A percentile compares a stretch with the other conserved stretches of the same genome.
These are phyloP conservation scores for Mus pahari DNA, from an alignment of 2,113 vertebrate genomes.

Conservation along the genomic window DNA sequence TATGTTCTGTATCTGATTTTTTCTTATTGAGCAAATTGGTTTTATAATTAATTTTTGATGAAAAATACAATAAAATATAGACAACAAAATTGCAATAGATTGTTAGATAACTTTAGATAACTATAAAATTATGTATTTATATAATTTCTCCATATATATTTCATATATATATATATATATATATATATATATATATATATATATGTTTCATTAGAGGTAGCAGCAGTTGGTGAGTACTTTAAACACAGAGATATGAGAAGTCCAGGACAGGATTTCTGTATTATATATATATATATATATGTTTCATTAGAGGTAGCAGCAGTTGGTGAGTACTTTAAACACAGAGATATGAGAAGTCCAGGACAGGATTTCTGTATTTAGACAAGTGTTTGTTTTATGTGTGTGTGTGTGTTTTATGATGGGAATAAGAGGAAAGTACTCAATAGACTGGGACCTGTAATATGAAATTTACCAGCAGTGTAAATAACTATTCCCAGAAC, in stretches of 20 bases:
- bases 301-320: conserved; percentile 56
- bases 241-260: conserved; percentile 76
- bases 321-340: conserved; percentile 72
- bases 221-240: conserved; percentile 66
- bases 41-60: conserved; percentile 44
- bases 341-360: conserved; percentile 72
- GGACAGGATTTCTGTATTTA: conserved; percentile 78
- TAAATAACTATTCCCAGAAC: conserved; percentile 91
- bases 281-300: conserved; percentile 26
- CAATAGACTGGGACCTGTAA: conserved; percentile 86
- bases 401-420: conserved; percentile 6
- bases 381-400: conserved; percentile 75
- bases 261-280: conserved; percentile 75
- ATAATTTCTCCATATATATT: not conserved
- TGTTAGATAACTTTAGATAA: conserved; percentile 50
- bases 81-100: conserved; percentile 25
- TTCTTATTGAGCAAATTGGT: conserved; percentile 26
- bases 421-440: conserved; percentile 81
- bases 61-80: conserved; percentile 61
- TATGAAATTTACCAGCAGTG: conserved; percentile 90
- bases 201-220: conserved; percentile 47
- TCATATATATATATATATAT: no score
- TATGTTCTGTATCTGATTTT: conserved; percentile 15
- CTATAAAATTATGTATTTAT: conserved; percentile 24
- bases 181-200: not conserved